Evolutionary conservation across 2,797 vertebrate genomes (phyloP).

Genomic region (Gadopsis bispinosus): DNA sequence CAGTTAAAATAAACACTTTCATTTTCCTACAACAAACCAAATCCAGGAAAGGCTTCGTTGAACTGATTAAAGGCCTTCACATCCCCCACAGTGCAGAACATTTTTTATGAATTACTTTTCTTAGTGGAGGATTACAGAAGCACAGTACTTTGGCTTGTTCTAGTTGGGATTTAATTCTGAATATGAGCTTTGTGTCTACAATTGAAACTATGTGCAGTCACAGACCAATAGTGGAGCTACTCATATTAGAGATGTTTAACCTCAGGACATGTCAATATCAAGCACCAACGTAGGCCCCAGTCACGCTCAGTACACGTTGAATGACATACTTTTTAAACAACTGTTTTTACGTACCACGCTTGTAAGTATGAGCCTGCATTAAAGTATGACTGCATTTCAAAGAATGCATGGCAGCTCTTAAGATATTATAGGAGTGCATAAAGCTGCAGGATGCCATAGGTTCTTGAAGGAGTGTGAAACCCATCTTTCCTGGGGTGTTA

Average conservation of each 20-base stretch:
- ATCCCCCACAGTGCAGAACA: neutral
- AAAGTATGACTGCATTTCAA: slow-evolving; percentile 38
- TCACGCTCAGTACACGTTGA: neutral
- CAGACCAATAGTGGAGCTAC: neutral
- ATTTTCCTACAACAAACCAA: neutral
- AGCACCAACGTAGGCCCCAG: no score
- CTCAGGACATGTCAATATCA: neutral
- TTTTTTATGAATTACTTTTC: neutral
- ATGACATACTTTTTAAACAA: slow-evolving; percentile 8
- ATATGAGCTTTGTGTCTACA: neutral
- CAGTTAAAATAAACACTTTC: neutral
- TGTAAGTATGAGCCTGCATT: slow-evolving; percentile 6
- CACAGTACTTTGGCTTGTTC: neutral
- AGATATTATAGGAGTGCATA: slow-evolving; percentile 7
- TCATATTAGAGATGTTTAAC: slow-evolving; percentile 20
- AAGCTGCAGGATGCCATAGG: slow-evolving; percentile 35
- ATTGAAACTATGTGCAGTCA: neutral
- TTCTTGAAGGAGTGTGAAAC: slow-evolving; percentile 40
- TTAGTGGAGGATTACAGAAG: neutral
- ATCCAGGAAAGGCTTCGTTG: neutral
- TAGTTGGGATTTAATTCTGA: neutral
- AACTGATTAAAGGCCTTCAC: neutral
- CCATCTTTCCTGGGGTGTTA: slow-evolving; percentile 44
- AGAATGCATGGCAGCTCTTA: slow-evolving; percentile 43
- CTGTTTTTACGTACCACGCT: slow-evolving; percentile 3